A percentile compares a stretch with the other conserved stretches of the same genome.
phyloP scores from a whole-genome alignment of 1,140 invertebrate species.

The Calliphora vicina region DNA sequence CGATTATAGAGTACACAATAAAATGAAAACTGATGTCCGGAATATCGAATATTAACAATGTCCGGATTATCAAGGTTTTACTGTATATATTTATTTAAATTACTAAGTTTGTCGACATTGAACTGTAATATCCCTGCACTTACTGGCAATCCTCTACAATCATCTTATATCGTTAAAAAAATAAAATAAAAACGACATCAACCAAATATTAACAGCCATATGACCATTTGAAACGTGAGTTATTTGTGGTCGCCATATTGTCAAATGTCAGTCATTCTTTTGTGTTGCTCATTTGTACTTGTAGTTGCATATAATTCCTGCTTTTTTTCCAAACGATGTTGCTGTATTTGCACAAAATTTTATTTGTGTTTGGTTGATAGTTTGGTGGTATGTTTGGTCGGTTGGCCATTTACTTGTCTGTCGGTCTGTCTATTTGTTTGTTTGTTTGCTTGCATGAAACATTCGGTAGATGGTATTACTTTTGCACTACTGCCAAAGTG shows the following conservation, averaged over 20 bases:
- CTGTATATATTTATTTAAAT: no score
- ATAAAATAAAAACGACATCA: not conserved
- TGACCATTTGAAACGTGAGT: conserved; percentile 33
- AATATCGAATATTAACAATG: no score
- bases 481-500: conserved; percentile 43
- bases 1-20: no score
- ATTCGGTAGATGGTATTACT: not conserved
- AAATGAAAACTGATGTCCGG: no score
- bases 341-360: not conserved
- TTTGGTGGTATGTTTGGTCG: not conserved
- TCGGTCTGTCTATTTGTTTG: not conserved
- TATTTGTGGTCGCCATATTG: conserved; percentile 34
- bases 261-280: conserved; percentile 29
- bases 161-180: not conserved
- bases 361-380: not conserved
- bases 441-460: no score
- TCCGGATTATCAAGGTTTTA: no score
- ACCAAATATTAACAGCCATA: conserved; percentile 23
- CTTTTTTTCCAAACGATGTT: not conserved
- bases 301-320: conserved; percentile 21
- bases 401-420: no score
- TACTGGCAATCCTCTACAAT: not conserved
- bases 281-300: conserved; percentile 31
- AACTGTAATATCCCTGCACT: no score
- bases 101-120: no score